Base-by-base conservation (phyloP, 1,140 invertebrate genomes). In the Lordiphosa mommai region DNA sequence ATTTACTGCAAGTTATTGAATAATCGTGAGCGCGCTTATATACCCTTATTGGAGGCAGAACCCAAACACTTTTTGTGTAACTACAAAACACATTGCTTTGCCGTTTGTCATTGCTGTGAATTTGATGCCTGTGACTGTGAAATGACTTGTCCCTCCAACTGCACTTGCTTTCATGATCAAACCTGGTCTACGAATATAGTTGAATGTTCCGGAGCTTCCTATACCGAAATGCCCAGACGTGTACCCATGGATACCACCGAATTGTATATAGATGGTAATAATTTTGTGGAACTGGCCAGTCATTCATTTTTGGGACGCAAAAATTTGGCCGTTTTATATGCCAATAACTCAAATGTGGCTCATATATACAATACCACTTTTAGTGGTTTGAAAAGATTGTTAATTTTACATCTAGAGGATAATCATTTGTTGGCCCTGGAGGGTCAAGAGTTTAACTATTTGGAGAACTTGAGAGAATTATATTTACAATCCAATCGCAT, bases 181-280 rank as follows among this genome's bases (percentile, higher is more conserved):
- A 94, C 95, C 30, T 98, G 96, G 96, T 94, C 95, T 9, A 94
- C 95, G 8, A 98, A 98, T 88, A 95, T 98, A 48, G 96, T 97
- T 9, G 96, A 97, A 88, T 98, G 96, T 90, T 95, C 95, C 0
- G 93, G 92, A 30, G 93, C 93, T 30, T 93, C 93, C 49, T 96
- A 96, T 90, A 92, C 92, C 0, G 91, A 94, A 88, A 94, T 97
- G 89, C 96, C 96, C 1, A 93, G 93, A 33, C 93, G 93, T 47
- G 96, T 98, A 77, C 96, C 96, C 34, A 98, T 98, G 96, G 96
- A 98, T 89, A 95, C 96, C 55, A 97, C 96, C 6, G 95, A 97
- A 91, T 92, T 97, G 38, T 98, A 97, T 89, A 91, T 97, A 51
- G 96, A 98, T 88, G 96, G 96, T 49, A 97, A 97, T 87, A 93